These are phyloP conservation scores for Ctena decussata DNA, from an alignment of 2,888 invertebrate genomes.

Conservation along the genomic window DNA sequence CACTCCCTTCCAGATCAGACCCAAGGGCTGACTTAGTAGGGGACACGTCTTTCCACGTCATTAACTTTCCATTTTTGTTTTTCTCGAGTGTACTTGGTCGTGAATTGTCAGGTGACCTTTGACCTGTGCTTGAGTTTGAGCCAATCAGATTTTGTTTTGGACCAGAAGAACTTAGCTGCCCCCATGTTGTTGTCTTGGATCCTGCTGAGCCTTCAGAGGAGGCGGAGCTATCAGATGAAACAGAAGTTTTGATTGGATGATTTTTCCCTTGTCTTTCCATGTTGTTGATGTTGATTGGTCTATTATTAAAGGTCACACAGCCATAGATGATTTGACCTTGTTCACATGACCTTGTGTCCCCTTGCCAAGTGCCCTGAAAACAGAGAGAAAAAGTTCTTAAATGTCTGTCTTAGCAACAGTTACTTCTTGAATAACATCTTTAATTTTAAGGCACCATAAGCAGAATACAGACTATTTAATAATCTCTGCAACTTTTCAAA, in stretches of 20 bases:
- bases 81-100: conserved; percentile 29
- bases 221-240: conserved; percentile 37
- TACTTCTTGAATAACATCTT: not conserved
- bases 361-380: conserved; percentile 65
- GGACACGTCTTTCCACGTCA: conserved; percentile 80
- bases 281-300: conserved; percentile 67
- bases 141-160: conserved; percentile 38
- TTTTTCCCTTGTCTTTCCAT: conserved; percentile 47
- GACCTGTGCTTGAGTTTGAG: conserved; percentile 16
- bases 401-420: not conserved
- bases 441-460: not conserved
- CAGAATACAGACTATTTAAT: not conserved
- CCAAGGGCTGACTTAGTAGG: conserved; percentile 68
- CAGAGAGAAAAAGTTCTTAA: not conserved
- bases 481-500: not conserved
- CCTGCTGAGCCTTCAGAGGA: conserved; percentile 58
- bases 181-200: conserved; percentile 63
- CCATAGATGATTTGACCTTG: conserved; percentile 57
- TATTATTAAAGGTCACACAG: conserved; percentile 54
- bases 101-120: conserved; percentile 47
- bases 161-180: conserved; percentile 46
- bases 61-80: conserved; percentile 45
- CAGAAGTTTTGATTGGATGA: conserved; percentile 54
- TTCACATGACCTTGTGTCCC: conserved; percentile 61
- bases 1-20: conserved; percentile 12